Base-by-base conservation (phyloP, 2,113 vertebrate genomes). In the Anhinga anhinga region DNA sequence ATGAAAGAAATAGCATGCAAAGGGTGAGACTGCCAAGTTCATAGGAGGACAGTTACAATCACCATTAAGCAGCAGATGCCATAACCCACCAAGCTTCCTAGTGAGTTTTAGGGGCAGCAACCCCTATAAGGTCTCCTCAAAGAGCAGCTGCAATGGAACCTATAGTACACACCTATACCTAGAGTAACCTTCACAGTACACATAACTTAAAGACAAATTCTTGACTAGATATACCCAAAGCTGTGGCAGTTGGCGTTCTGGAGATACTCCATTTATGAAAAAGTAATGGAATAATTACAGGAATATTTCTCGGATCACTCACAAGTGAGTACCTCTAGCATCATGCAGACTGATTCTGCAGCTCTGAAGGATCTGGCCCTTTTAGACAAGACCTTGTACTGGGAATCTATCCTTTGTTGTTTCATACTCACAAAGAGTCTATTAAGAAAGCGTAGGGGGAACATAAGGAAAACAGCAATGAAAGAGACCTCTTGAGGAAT, bases 171-270 rank as follows among this genome's bases (percentile, higher is more conserved):
- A 25, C 2, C 2, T 1, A n/a, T 2, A 77, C 25, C 70, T 20
- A 9, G 21, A 52, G 21, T 34, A 34, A 81, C 26, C 34, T 34
- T 44, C 67, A 62, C 0, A 2, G 36, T 34, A 23, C 2, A 0
- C 7, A 9, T 14, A 80, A 67, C 49, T 82, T 47, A 26, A 21
- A 76, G 70, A 26, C 26, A 61, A 52, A 61, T 56, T 65, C 6
- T 21, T 40, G 30, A 69, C 29, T 34, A 86, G 55, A 58, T 27
- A 58, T 4, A 62, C 9, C n/a, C 70, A 87, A 79, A 82, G 40
- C 13, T 49, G 52, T 4, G 15, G 30, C 42, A 88, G 26, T 0
- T 36, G 2, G 14, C 19, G 30, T 55, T 78, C 52, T 52, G 29
- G 47, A 92, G 50, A 63, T 32, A 42, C 0, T 38, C 30, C 10